phyloP scores from a whole-genome alignment of 2,888 invertebrate species.

The Cyclophora albipunctata region DNA sequence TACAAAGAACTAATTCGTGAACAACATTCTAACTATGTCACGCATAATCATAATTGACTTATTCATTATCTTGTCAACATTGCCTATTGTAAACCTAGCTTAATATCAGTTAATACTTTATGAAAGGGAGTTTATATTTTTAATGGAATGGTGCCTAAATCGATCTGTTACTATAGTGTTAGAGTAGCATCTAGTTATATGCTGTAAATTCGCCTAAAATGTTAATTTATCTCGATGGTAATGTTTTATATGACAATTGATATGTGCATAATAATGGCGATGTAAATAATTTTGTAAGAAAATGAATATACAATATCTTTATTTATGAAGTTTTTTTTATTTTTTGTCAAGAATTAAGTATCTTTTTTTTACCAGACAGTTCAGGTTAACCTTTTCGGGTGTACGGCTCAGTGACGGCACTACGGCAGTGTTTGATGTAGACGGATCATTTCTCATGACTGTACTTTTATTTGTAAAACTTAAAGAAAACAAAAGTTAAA shows the following conservation, averaged over 20 bases:
- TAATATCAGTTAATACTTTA: too few relatives aligned
- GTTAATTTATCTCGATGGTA: slow-evolving; percentile 66
- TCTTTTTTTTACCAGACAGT: not conserved
- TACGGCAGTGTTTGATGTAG: too few relatives aligned
- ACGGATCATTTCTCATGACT: too few relatives aligned
- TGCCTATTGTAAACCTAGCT: too few relatives aligned
- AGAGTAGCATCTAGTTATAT: slow-evolving; percentile 26
- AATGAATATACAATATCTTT: slow-evolving; percentile 70
- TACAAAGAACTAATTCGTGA: too few relatives aligned
- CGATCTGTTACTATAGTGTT: slow-evolving; percentile 22
- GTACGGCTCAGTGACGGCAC: not conserved
- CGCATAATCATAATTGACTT: too few relatives aligned
- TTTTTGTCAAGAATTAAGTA: too few relatives aligned
- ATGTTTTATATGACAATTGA: slow-evolving; percentile 67
- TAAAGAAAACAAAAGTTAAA: too few relatives aligned
- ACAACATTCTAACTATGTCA: too few relatives aligned
- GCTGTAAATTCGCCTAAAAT: slow-evolving; percentile 61
- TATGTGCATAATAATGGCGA: slow-evolving; percentile 68
- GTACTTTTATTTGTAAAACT: not conserved
- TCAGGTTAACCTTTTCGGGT: not conserved
- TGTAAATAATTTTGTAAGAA: slow-evolving; percentile 73
- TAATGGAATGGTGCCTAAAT: slow-evolving; percentile 57
- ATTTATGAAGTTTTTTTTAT: slow-evolving; percentile 50
- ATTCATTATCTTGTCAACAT: too few relatives aligned
- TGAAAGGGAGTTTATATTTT: slow-evolving; percentile 6